Evolutionary conservation across 2,113 vertebrate genomes (phyloP), one percentile per base, ranked within the genome.

Genomic region (Ciconia maguari): DNA sequence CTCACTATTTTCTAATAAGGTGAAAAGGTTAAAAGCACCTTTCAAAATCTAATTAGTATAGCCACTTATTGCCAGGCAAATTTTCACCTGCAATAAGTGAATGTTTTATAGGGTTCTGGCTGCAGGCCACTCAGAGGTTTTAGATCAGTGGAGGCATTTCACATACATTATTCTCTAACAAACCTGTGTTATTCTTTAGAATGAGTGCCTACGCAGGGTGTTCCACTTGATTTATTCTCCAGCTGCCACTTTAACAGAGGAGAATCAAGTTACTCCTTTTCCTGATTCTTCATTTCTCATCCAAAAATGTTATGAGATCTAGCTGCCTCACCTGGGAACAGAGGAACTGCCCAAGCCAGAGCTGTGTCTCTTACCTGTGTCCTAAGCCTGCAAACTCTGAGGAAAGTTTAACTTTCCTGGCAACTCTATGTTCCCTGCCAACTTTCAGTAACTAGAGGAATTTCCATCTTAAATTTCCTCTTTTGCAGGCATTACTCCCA

Each of bases 11-110:
- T 86, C 75, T 57, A 30, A 9, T 61, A 65, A 83, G 82, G 49
- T 66, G 66, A 66, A 80, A 93, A 90, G 36, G 71, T 11, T 92
- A 92, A 95, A 83, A 90, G 30, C 25, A 88, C 41, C 62, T 93
- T 93, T 91, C 66, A 90, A 77, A 78, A 83, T 70, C 62, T 86
- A 88, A 95, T 94, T 91, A 92, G 82, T 20, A 7, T 9, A 83
- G 71, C 14, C 60, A 46, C 68, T 94, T 64, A 78, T 70, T 79
- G 80, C 69, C 72, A 91, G 83, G 89, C 30, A 89, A 75, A 91
- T 87, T 91, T 86, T 57, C 74, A 55, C 55, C 83, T 55, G 25
- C 57, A 5, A 5, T 41, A 71, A 90, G 44, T 48, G 34, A 87
- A 79, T 69, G 25, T 69, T 90, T 94, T 81, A 89, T 46, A 60